These are phyloP conservation scores for Parnassius smintheus DNA, from an alignment of 2,888 invertebrate genomes.

Conservation along the genomic window DNA sequence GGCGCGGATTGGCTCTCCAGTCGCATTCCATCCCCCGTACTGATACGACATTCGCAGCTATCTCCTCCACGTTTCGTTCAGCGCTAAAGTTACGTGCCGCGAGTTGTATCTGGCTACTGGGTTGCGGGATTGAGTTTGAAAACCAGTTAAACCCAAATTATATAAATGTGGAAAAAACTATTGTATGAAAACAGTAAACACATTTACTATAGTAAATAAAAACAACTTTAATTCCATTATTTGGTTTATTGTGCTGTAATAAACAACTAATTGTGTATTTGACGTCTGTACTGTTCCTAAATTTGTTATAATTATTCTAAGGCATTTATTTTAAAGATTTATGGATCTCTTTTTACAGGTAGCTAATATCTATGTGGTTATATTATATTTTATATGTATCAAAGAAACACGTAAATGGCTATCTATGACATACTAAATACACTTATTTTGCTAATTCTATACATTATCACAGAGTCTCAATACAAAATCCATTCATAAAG, in stretches of 20 bases:
- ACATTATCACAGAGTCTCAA: conserved; percentile 69
- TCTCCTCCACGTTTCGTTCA: too few relatives aligned
- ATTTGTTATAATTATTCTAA: conserved; percentile 7
- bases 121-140: too few relatives aligned
- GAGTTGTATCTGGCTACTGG: too few relatives aligned
- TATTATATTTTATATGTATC: conserved; percentile 21
- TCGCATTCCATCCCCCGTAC: too few relatives aligned
- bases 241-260: conserved; percentile 73
- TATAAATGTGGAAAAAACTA: too few relatives aligned
- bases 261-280: conserved; percentile 50
- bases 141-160: too few relatives aligned
- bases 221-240: conserved; percentile 41
- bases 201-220: conserved; percentile 27
- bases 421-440: conserved; percentile 28
- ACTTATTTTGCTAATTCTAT: conserved; percentile 40
- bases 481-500: conserved; percentile 32
- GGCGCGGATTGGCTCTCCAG: too few relatives aligned
- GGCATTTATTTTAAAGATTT: conserved; percentile 5
- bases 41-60: too few relatives aligned
- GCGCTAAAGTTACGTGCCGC: too few relatives aligned
- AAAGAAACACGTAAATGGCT: conserved; percentile 23
- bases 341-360: conserved; percentile 17
- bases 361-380: conserved; percentile 19
- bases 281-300: conserved; percentile 15
- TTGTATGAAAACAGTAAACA: too few relatives aligned